Base-by-base conservation (phyloP, 2,797 vertebrate species). In the Sebastes elongatus region DNA sequence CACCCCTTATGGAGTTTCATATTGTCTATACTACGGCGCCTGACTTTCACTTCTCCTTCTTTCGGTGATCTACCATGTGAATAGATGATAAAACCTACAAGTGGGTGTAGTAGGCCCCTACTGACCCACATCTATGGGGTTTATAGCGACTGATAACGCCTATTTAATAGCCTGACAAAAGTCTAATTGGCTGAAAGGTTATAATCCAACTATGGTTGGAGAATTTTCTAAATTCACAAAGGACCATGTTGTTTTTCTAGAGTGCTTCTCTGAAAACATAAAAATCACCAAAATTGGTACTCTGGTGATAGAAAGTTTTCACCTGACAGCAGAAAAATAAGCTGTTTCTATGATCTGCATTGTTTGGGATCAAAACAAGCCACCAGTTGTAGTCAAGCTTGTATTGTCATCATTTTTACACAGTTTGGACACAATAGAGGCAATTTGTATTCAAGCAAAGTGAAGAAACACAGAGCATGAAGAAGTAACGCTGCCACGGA, bases 391-490 rank as follows among this genome's bases (percentile, higher is more conserved):
- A 60, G 23, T 61, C 42, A 23, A 3, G 30, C 18, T 32, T 67
- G 56, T 8, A 1, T 63, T 71, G 55, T 25, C 35, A 64, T 79
- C 65, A 53, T 56, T 69, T 73, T 74, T 16, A 46, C 55, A 59
- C 59, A 46, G 16, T 71, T 28, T 74, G 32, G 69, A 79, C 49
- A 73, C 68, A 72, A 69, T 18, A 61, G 66, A 68, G 13, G 53
- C 70, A 1, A 60, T 82, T 81, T 80, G 60, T 72, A 62, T 82
- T 42, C 52, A 56, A 74, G 65, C 32, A 71, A 74, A 63, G 52
- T 33, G 52, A 65, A 71, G n/a, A 80, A 72, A 72, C 13, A 23
- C 2, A 60, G 63, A 83, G 65, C 18, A 62, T 70, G 57, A 61
- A 14, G 62, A 76, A 49, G 49, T 27, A 32, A 30, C 42, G 68